phyloP scores from a whole-genome alignment of 2,797 vertebrate genomes.

The Neostethus bicornis region DNA sequence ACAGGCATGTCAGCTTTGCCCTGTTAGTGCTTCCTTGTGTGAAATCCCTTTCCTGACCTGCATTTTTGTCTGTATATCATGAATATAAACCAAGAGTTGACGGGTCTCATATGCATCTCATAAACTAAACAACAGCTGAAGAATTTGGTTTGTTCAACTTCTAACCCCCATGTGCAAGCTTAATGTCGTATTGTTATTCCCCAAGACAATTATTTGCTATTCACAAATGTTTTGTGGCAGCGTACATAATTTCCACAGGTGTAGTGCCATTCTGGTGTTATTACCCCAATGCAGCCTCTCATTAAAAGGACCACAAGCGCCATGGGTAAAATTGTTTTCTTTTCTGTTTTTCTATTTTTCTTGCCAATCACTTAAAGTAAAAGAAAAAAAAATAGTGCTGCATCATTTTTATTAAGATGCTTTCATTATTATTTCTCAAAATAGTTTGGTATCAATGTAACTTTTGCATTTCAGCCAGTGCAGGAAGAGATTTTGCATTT shows the following conservation, averaged over 20 bases:
- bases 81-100: slow-evolving; percentile 60
- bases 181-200: slow-evolving; percentile 62
- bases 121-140: slow-evolving; percentile 64
- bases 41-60: slow-evolving; percentile 37
- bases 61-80: slow-evolving; percentile 40
- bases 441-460: slow-evolving; percentile 49
- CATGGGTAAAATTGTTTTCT: slow-evolving; percentile 23
- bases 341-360: too few species aligned
- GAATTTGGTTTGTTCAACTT: slow-evolving; percentile 47
- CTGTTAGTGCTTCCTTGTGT: slow-evolving; percentile 35
- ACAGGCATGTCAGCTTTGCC: slow-evolving; percentile 33
- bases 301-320: slow-evolving; percentile 53
- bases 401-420: slow-evolving; percentile 10
- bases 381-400: too few species aligned
- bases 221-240: slow-evolving; percentile 48
- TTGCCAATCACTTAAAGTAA: too few species aligned
- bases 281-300: slow-evolving; percentile 49
- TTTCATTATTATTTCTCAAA: slow-evolving; percentile 29
- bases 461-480: slow-evolving; percentile 32
- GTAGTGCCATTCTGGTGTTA: slow-evolving; percentile 34
- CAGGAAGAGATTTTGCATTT: slow-evolving; percentile 60
- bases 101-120: slow-evolving; percentile 55
- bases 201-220: slow-evolving; percentile 71
- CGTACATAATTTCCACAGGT: slow-evolving; percentile 58
- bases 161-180: slow-evolving; percentile 1